Conservation (phyloP, 2,888 invertebrate genomes). For the Clistopyga incitator region DNA sequence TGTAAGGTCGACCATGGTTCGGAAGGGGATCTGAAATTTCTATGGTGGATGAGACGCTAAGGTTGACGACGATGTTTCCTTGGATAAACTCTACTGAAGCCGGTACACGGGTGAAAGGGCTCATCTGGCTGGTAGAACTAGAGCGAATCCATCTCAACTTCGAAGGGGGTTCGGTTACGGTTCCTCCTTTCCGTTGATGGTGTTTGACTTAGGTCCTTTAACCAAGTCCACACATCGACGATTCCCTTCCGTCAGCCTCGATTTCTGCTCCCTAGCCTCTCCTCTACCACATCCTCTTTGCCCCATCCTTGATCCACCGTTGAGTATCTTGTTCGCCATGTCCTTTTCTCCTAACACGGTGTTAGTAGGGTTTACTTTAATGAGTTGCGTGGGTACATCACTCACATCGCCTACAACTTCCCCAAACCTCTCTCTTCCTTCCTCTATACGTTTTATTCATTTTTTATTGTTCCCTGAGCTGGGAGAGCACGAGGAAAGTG, state of each 20-base stretch:
- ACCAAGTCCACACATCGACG: constrained; percentile 45
- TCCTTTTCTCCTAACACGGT: constrained; percentile 40
- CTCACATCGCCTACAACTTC: constrained; percentile 34
- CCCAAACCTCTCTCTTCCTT: constrained; percentile 18
- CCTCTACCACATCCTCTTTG: constrained; percentile 22
- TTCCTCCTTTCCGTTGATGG: constrained; percentile 55
- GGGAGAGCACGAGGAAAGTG: neutral
- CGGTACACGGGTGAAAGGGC: constrained; percentile 32
- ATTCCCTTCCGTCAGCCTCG: constrained; percentile 17
- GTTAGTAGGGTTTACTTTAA: constrained; percentile 35
- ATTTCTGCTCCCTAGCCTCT: constrained; percentile 11
- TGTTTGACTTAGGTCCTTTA: constrained; percentile 65
- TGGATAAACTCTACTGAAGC: constrained; percentile 26
- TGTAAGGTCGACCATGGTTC: too few relatives aligned
- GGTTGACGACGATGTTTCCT: constrained; percentile 32
- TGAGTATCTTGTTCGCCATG: constrained; percentile 28
- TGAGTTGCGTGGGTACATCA: constrained; percentile 48
- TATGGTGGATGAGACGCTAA: constrained; percentile 1
- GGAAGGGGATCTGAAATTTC: constrained; percentile 20
- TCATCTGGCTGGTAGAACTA: constrained; percentile 13
- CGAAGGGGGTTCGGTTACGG: constrained; percentile 45
- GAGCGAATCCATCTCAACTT: constrained; percentile 44
- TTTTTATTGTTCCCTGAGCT: constrained; percentile 29
- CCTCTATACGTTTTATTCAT: constrained; percentile 25
- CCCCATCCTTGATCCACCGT: constrained; percentile 10